Base-by-base conservation (phyloP, 2,797 vertebrate genomes). In the Onychomys leucogaster region DNA sequence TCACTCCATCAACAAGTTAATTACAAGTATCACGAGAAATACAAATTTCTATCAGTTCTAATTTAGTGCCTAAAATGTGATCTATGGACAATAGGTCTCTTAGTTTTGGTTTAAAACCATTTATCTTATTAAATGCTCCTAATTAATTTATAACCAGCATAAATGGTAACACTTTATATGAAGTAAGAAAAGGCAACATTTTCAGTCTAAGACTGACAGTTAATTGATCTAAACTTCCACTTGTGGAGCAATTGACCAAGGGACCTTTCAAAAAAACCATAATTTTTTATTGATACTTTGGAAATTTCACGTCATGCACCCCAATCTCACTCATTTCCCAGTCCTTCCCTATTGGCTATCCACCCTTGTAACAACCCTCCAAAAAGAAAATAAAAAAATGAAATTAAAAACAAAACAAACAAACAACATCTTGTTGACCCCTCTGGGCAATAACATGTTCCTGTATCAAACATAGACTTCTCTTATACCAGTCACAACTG, bases 1-100 rank as follows among this genome's bases (percentile, higher is more conserved):
- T 13, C 49, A 65, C n/a, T 90, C 41, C 34, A 67, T 88, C 86
- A 94, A 90, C 9, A 37, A 90, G 83, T 90, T 55, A 84, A 80
- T 86, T 93, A 65, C 16, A 52, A 86, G 34, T 89, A 41, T 82
- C 16, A 52, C 25, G 67, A 93, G 55, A 71, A 55, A 69, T 41
- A 73, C 25, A 21, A 14, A 82, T 55, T 83, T 71, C 43, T 29
- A 52, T 89, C 3, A 59, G 63, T 55, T 90, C 73, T 88, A 57
- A 59, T 90, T 43, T 89, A 49, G 46, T 67, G 43, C 65, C 59
- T 86, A 83, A 93, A 88, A 90, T 81, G 49, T 76, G 81, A 78
- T 49, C 46, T 84, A 7, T 49, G 41, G 67, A 77, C 46, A 43
- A 78, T 34, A 59, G 82, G n/a, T n/a, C 41, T 80, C 29, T 76